Evolutionary conservation across 2,888 invertebrate species (phyloP), one percentile per base, ranked within the genome.

Genomic region (Cosmorhoe ocellata): DNA sequence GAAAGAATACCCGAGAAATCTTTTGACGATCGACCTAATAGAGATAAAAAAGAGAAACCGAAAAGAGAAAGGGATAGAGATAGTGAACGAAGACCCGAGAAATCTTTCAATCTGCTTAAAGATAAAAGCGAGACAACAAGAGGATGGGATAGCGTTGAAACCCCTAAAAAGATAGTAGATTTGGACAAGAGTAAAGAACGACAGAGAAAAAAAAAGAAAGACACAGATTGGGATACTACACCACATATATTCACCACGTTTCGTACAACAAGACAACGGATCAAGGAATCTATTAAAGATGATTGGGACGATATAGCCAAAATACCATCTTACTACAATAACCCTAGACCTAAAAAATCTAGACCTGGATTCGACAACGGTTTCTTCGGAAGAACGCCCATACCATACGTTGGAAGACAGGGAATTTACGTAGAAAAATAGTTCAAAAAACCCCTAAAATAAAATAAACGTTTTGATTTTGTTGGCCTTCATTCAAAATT

Each of bases 371-470:
- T n/a, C n/a, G 37, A 37, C 0, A 18, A 38, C 0, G 31, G 32
- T 0, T 49, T 54, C 0, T 63, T 56, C 6, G 66, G 66, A 0
- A 58, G 69, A n/a, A 71, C 70, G 0, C 64, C 69, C 0, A 71
- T 70, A 31, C 71, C 69, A 0, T 63, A 62, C 37, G 54, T 63
- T 1, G 67, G 69, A 0, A 69, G 63, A 24, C 65, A 62, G 8
- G 59, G 64, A 8, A 63, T 71, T 33, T 70, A 71, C 46, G 69
- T 61, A 3, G 65, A 66, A 3, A 24, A 24, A 24, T 27, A 53
- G 61, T 50, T 51, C n/a, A 51, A 31, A 59, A 3, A 18, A 18
- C 2, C 3, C 5, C 2, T 18, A 3, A 18, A 18, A 2, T 5
- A 18, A 18, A 18, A 3, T 18, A 18, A 18, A 3, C 5, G 18